phyloP scores from a whole-genome alignment of 2,888 invertebrate genomes.

The Dascillus cervinus region DNA sequence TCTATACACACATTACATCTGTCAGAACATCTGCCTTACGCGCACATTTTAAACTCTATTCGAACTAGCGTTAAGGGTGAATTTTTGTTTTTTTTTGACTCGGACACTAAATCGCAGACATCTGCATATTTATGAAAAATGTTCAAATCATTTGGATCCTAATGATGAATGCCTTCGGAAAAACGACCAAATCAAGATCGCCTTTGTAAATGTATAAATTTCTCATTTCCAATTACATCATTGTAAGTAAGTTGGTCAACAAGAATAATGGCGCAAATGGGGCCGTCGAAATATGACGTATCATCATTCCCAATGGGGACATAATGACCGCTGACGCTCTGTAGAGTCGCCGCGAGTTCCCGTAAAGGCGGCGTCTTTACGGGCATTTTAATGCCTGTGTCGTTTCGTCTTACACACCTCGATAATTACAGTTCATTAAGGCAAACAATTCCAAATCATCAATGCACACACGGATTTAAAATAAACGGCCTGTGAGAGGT shows the following conservation, averaged over 20 bases:
- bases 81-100: background rate
- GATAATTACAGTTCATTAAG: no score
- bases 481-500: no score
- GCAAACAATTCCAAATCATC: background rate
- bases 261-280: constrained; percentile 31
- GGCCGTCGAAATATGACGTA: constrained; percentile 31
- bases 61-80: background rate
- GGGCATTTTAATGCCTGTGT: background rate
- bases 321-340: constrained; percentile 24
- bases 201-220: constrained; percentile 25
- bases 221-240: constrained; percentile 29
- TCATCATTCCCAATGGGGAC: constrained; percentile 34
- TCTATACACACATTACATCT: constrained; percentile 18
- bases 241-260: constrained; percentile 23
- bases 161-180: constrained; percentile 8
- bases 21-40: constrained; percentile 18
- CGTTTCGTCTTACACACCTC: background rate
- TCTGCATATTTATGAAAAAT: background rate
- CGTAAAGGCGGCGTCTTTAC: background rate
- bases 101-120: background rate
- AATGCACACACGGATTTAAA: no score
- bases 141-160: background rate
- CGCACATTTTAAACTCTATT: background rate
- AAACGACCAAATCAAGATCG: constrained; percentile 24
- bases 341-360: background rate